Percentiles rank a stretch among this genome's conserved stretches.
phyloP scores from a whole-genome alignment of 2,888 invertebrate genomes.

The Ectropis crepuscularia region DNA sequence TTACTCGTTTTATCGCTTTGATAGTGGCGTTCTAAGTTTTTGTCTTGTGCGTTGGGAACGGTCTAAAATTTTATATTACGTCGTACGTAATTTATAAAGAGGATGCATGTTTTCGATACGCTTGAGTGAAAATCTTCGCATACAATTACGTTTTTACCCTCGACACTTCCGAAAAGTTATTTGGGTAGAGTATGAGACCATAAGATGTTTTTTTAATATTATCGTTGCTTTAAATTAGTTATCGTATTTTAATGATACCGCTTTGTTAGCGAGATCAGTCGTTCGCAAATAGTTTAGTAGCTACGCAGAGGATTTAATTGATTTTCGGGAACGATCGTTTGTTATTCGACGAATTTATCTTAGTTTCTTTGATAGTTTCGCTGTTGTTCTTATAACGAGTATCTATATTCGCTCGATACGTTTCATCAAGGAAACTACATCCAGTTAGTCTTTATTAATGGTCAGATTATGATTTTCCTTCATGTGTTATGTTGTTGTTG shows the following conservation, averaged over 20 bases:
- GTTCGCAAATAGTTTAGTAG: conserved; percentile 15
- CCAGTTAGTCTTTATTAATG: conserved; percentile 10
- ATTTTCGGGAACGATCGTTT: conserved; percentile 8
- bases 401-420: background rate
- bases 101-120: conserved; percentile 15
- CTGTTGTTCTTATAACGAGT: background rate
- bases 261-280: conserved; percentile 7
- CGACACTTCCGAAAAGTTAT: background rate
- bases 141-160: background rate
- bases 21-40: conserved; percentile 31
- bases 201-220: background rate
- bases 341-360: conserved; percentile 6
- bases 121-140: conserved; percentile 20
- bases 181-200: background rate
- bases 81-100: conserved; percentile 22
- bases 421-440: conserved; percentile 13
- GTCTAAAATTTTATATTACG: conserved; percentile 21
- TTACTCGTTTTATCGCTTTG: conserved; percentile 33
- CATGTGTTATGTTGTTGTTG: conserved; percentile 12
- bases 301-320: conserved; percentile 13
- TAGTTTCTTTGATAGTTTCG: conserved; percentile 3
- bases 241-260: conserved; percentile 7
- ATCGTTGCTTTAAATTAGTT: background rate
- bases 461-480: conserved; percentile 13
- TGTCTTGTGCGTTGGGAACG: conserved; percentile 31